These are phyloP conservation scores for Macrosiphum euphorbiae DNA, from an alignment of 2,888 invertebrate genomes.

Conservation along the genomic window DNA sequence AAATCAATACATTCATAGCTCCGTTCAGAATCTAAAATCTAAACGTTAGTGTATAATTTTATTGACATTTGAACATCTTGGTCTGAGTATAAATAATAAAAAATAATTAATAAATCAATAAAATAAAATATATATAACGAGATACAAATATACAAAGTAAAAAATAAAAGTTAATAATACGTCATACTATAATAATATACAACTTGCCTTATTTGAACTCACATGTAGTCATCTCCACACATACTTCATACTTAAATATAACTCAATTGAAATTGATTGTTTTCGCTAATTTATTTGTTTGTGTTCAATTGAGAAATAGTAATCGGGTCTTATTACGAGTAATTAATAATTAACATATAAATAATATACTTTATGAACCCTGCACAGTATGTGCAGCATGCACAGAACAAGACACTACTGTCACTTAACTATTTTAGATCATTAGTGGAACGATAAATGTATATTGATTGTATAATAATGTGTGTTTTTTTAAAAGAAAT, in stretches of 20 bases:
- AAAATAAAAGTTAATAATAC: not conserved
- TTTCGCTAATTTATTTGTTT: constrained; percentile 22
- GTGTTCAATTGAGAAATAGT: constrained; percentile 12
- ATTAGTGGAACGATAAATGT: not conserved
- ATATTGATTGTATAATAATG: not conserved
- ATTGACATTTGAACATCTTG: not conserved
- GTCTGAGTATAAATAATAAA: not conserved
- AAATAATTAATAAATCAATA: not conserved
- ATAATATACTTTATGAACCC: not conserved
- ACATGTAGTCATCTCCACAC: not conserved
- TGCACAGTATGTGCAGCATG: too few relatives aligned
- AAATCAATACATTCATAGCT: too few relatives aligned
- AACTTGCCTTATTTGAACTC: not conserved
- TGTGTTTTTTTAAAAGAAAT: not conserved
- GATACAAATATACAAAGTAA: not conserved
- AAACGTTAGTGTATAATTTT: not conserved
- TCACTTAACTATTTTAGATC: not conserved
- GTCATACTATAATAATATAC: not conserved
- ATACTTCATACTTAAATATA: not conserved
- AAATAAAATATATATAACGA: not conserved
- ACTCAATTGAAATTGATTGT: constrained; percentile 5
- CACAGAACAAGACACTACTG: not conserved
- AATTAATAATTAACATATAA: not conserved
- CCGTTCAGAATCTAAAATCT: not conserved
- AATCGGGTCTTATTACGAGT: not conserved